Percentiles rank a stretch among this genome's conserved stretches.
These are phyloP conservation scores for Euproctis similis DNA, from an alignment of 2,888 invertebrate genomes.

Conservation along the genomic window DNA sequence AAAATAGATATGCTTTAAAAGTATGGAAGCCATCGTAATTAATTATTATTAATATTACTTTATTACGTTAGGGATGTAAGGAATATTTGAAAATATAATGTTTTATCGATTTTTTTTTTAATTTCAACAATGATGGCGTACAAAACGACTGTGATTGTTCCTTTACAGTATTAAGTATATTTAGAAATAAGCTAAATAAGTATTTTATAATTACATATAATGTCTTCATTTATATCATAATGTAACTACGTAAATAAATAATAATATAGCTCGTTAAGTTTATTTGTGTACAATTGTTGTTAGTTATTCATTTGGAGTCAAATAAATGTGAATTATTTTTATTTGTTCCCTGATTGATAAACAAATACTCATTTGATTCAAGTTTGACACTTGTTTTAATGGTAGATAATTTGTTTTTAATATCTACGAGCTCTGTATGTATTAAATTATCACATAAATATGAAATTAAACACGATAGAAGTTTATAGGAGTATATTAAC, in stretches of 20 bases:
- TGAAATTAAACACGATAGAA: too few species aligned
- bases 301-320: slow-evolving; percentile 31
- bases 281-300: slow-evolving; percentile 49
- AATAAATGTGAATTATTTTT: too few species aligned
- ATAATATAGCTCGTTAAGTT: slow-evolving; percentile 32
- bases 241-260: slow-evolving; percentile 21
- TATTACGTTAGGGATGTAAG: not conserved
- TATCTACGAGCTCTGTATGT: too few species aligned
- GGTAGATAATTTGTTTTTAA: too few species aligned
- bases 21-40: slow-evolving; percentile 1
- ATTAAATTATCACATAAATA: too few species aligned
- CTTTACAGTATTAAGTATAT: slow-evolving; percentile 49
- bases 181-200: slow-evolving; percentile 31
- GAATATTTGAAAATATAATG: not conserved
- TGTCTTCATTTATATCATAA: slow-evolving; percentile 4
- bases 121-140: slow-evolving; percentile 13
- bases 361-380: too few species aligned
- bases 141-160: slow-evolving; percentile 58
- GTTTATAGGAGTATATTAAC: too few species aligned
- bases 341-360: too few species aligned
- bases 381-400: too few species aligned
- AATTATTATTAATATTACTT: slow-evolving; percentile 1
- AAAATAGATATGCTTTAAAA: too few species aligned
- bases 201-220: slow-evolving; percentile 7
- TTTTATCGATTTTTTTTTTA: too few species aligned